Evolutionary conservation across 1,140 invertebrate genomes (phyloP), one percentile per base, ranked within the genome.

Genomic region (Drosophila littoralis): DNA sequence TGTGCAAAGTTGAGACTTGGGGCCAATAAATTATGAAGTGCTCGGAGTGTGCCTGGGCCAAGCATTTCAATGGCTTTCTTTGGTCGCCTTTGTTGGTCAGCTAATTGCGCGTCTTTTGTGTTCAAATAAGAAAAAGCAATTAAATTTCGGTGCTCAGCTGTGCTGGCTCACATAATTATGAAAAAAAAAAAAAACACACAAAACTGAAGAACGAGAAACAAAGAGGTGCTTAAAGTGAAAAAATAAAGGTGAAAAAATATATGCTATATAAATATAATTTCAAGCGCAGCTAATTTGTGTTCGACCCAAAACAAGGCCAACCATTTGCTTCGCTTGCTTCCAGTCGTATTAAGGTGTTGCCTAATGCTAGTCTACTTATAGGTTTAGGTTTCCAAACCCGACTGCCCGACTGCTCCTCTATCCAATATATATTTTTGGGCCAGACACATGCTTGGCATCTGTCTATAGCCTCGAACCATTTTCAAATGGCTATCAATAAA

Each of bases 21-120:
- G n/a, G 15, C 46, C 64, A 69, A 75, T 77, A 65, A 77, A 69
- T 75, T 75, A 75, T 70, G 59, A 70, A 70, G 55, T 59, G 52
- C 28, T 75, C 22, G 28, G 12, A 50, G 32, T 22, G 9, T 43
- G 22, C 33, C 13, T 7, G n/a, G 32, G 32, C 33, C 57, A 57
- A 69, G 52, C 46, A 45, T 54, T 70, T 63, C 52, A 43, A 74
- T 81, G 45, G 52, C 45, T 43, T 45, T 45, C 48, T 67, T 45
- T 70, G 36, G 45, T 51, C 55, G 48, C 48, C 63, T 70, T 66
- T 52, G n/a, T 73, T 61, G 52, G 33, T 36, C 54, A 46, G 75
- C 75, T 85, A 86, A 85, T 85, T 86, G 78, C 64, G 71, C 64
- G 75, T 71, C 64, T 72, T 76, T 85, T 85, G 82, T 82, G 71